A percentile compares a stretch with the other conserved stretches of the same genome.
Evolutionary conservation across 2,113 vertebrate species (phyloP).

Genomic region (Cygnus atratus): DNA sequence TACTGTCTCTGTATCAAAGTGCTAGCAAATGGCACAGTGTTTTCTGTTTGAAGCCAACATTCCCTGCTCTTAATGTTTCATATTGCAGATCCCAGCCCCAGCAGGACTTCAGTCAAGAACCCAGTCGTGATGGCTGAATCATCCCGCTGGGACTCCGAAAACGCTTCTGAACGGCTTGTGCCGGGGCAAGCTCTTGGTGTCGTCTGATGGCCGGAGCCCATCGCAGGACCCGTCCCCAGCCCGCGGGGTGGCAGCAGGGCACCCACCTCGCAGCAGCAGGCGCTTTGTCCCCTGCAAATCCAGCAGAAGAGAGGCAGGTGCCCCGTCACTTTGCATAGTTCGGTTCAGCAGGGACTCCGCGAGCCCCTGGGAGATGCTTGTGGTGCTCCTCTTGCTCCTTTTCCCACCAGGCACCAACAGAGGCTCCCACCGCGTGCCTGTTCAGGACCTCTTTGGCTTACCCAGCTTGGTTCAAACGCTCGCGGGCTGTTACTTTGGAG

Average conservation of each 20-base stretch:
- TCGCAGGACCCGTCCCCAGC: fast-evolving
- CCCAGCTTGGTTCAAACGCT: conserved; percentile 12
- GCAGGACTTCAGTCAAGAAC: neutral
- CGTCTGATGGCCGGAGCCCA: fast-evolving
- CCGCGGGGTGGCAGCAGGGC: fast-evolving
- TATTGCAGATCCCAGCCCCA: neutral
- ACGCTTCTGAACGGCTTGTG: fast-evolving
- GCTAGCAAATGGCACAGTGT: neutral
- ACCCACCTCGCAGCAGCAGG: neutral
- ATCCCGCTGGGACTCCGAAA: neutral
- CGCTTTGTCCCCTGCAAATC: neutral
- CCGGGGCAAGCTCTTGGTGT: neutral
- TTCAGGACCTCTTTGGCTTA: conserved; percentile 29
- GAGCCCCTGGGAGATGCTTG: neutral
- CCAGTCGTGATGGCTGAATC: fast-evolving
- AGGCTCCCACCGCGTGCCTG: neutral
- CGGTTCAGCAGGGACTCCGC: neutral
- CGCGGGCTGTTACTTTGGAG: neutral
- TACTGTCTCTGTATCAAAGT: neutral
- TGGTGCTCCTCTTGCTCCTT: neutral
- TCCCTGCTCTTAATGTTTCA: neutral
- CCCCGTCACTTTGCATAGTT: conserved; percentile 17
- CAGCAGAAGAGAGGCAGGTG: neutral
- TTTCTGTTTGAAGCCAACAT: neutral
- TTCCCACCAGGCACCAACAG: neutral